Conservation (phyloP, 2,888 invertebrate genomes). For the Lamellibrachia satsuma region DNA sequence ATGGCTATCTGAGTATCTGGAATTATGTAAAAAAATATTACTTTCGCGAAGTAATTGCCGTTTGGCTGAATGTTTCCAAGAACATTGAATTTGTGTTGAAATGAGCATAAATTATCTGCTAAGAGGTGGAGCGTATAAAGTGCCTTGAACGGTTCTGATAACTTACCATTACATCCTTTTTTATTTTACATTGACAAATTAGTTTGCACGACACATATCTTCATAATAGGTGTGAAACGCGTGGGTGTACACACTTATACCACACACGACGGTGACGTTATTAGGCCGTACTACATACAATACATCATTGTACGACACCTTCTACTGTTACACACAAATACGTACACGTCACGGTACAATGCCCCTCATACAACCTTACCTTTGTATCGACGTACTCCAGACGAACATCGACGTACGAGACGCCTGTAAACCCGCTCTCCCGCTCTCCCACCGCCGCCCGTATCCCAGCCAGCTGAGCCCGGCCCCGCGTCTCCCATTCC, state of each 20-base stretch:
- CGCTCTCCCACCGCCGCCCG: neutral
- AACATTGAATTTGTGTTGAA: no score
- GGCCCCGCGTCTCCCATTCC: neutral
- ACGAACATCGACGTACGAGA: neutral
- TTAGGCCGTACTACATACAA: neutral
- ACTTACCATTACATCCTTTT: no score
- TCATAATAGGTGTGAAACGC: no score
- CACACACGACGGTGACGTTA: neutral
- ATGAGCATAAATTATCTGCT: no score
- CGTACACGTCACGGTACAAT: neutral
- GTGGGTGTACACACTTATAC: neutral
- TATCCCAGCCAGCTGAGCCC: slow-evolving; percentile 2
- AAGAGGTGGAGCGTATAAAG: no score
- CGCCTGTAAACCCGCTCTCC: neutral
- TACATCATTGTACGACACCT: neutral
- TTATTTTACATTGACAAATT: no score
- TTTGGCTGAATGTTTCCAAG: no score
- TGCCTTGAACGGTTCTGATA: no score
- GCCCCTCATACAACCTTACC: neutral
- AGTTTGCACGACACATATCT: no score
- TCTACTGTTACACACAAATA: neutral
- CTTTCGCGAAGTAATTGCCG: no score
- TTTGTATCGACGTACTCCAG: neutral
- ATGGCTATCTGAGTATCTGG: no score
- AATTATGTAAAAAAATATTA: no score